Conservation (phyloP, 2,113 vertebrate species). For the Dipodomys merriami region DNA sequence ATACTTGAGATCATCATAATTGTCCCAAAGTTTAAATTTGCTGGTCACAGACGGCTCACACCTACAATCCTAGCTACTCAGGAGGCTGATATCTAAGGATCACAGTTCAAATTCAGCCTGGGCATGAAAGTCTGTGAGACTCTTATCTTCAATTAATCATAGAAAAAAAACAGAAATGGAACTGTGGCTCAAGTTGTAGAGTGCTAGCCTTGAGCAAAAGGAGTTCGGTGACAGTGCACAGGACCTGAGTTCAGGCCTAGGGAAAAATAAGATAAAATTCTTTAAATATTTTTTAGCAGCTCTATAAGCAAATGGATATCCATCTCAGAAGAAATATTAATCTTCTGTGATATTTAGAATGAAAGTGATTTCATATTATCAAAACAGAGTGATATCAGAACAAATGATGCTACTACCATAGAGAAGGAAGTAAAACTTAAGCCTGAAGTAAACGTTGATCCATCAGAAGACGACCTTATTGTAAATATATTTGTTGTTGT, state of each 20-base stretch:
- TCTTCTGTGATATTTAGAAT: neutral
- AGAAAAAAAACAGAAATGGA: too few relatives aligned
- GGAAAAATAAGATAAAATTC: neutral
- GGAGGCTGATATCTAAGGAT: too few relatives aligned
- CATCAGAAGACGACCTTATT: neutral
- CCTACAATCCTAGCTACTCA: too few relatives aligned
- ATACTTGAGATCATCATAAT: neutral
- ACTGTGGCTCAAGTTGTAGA: too few relatives aligned
- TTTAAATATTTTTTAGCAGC: neutral
- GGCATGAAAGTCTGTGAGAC: too few relatives aligned
- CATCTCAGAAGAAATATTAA: neutral
- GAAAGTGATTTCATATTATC: neutral
- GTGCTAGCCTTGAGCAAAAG: too few relatives aligned
- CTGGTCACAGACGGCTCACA: too few relatives aligned
- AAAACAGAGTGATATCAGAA: neutral
- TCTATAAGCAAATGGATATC: neutral
- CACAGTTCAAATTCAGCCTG: too few relatives aligned
- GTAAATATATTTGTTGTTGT: neutral
- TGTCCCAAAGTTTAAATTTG: too few relatives aligned
- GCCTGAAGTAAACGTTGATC: neutral
- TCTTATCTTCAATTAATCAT: too few relatives aligned
- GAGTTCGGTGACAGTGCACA: too few relatives aligned
- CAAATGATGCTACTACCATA: neutral
- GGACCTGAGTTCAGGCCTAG: too few relatives aligned
- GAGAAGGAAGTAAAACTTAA: neutral